Evolutionary conservation across 2,888 invertebrate species (phyloP).

Genomic region (Pyrochroa serraticornis): DNA sequence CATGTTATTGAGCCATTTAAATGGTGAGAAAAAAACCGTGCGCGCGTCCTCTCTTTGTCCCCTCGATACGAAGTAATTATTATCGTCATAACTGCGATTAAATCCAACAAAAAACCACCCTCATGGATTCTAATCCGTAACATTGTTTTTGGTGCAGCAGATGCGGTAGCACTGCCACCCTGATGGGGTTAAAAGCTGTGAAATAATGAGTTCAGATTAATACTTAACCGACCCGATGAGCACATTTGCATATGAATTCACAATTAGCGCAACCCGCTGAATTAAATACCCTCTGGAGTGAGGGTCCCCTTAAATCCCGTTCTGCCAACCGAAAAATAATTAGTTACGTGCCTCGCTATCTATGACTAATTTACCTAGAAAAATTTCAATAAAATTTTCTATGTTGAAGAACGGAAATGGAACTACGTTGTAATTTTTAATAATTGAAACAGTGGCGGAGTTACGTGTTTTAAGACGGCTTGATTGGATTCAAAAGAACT

Average conservation of each 20-base stretch:
- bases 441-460: background rate
- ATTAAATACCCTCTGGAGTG: constrained; percentile 33
- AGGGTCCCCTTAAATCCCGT: constrained; percentile 7
- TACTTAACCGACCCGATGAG: constrained; percentile 55
- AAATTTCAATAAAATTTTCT: background rate
- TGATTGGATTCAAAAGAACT: constrained; percentile 12
- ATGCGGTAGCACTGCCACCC: constrained; percentile 46
- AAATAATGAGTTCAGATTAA: constrained; percentile 58
- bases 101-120: constrained; percentile 36
- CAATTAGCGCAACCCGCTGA: constrained; percentile 57
- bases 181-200: constrained; percentile 56
- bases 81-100: constrained; percentile 28
- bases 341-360: background rate
- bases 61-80: constrained; percentile 16
- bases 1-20: no score
- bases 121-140: constrained; percentile 42
- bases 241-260: constrained; percentile 59
- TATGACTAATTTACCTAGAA: background rate
- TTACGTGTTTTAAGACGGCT: constrained; percentile 2
- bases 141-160: constrained; percentile 49
- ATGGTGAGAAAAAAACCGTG: no score
- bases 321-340: background rate
- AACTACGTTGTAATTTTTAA: constrained; percentile 10
- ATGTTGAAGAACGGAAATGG: constrained; percentile 3
- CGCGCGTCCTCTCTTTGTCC: no score